Evolutionary conservation across 2,888 invertebrate genomes (phyloP).

Genomic region (Stratiomys singularior): DNA sequence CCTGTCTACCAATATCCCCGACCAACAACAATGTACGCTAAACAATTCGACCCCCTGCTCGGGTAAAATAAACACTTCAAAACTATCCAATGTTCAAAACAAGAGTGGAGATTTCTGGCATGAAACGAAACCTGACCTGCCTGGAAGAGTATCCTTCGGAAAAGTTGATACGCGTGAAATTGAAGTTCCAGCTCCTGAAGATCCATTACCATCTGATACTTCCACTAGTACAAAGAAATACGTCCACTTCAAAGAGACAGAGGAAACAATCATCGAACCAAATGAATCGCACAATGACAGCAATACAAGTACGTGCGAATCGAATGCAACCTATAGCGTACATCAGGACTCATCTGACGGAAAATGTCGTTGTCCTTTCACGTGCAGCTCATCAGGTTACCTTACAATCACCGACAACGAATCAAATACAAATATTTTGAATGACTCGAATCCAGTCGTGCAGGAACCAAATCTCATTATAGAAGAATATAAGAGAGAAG

Average conservation of each 20-base stretch:
- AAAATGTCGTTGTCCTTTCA: slow-evolving; percentile 56
- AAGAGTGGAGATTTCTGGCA: slow-evolving; percentile 48
- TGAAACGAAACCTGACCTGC: slow-evolving; percentile 60
- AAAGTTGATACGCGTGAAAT: slow-evolving; percentile 58
- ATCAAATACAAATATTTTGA: background rate
- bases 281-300: slow-evolving; percentile 4
- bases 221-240: slow-evolving; percentile 58
- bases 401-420: slow-evolving; percentile 5
- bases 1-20: background rate
- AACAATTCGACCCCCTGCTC: background rate
- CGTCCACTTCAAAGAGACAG: slow-evolving; percentile 61
- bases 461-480: slow-evolving; percentile 10
- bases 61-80: background rate
- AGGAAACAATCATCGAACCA: slow-evolving; percentile 56
- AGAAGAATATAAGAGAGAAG: slow-evolving; percentile 38
- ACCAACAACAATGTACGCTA: background rate
- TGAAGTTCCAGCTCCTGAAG: slow-evolving; percentile 62
- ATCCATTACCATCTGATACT: slow-evolving; percentile 56
- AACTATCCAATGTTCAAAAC: background rate
- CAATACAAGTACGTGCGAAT: background rate
- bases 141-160: slow-evolving; percentile 64
- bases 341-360: slow-evolving; percentile 56
- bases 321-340: background rate
- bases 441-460: background rate
- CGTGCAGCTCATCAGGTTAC: slow-evolving; percentile 47